Conservation (phyloP, 2,888 invertebrate species). For the Xestia c-nigrum region DNA sequence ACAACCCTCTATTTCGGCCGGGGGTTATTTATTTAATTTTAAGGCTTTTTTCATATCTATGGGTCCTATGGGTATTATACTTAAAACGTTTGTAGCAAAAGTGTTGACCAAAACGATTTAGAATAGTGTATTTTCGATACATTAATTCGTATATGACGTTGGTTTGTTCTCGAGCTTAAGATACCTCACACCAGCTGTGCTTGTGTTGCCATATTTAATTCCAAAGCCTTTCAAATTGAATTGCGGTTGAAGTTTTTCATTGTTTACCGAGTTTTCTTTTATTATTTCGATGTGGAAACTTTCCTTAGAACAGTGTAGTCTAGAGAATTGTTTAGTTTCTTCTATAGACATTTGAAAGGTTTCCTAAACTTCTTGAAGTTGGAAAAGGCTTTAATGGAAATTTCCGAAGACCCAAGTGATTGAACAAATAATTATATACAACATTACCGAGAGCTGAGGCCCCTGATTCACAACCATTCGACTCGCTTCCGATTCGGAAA, state of each 20-base stretch:
- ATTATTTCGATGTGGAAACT: slow-evolving; percentile 8
- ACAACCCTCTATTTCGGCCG: too few relatives aligned
- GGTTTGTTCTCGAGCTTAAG: background rate
- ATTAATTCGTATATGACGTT: background rate
- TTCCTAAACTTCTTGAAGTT: background rate
- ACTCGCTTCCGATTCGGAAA: too few relatives aligned
- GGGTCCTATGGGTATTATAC: background rate
- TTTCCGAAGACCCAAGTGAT: background rate
- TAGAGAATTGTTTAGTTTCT: slow-evolving; percentile 5
- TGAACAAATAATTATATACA: background rate
- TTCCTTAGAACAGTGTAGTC: background rate
- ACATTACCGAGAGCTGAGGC: too few relatives aligned
- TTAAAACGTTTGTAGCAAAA: background rate
- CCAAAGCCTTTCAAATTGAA: slow-evolving; percentile 14
- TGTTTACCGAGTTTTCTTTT: background rate
- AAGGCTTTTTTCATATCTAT: background rate
- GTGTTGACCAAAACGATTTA: background rate
- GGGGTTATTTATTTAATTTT: background rate
- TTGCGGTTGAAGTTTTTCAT: background rate
- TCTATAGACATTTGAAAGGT: background rate
- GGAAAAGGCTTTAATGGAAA: background rate
- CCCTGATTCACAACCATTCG: too few relatives aligned
- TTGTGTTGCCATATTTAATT: slow-evolving; percentile 33
- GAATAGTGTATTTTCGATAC: background rate
- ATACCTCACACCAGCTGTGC: background rate